Evolutionary conservation across 1,140 invertebrate species (phyloP), one percentile per base, ranked within the genome.

Genomic region (Musca domestica): DNA sequence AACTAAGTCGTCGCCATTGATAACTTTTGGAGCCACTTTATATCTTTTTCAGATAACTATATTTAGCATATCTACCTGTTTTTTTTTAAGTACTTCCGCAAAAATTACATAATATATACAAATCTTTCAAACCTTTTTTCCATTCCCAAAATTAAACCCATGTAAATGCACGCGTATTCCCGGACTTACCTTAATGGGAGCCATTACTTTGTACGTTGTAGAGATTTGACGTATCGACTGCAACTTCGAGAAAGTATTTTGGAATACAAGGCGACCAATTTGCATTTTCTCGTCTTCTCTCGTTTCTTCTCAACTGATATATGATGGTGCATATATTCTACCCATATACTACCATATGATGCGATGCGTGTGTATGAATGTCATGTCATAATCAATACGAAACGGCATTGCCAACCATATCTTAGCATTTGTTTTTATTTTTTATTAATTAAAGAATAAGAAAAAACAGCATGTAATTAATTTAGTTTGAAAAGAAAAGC

Each of bases 101-200:
- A 41, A 2, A 20, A 48, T 64, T 25, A 64, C 63, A 64, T 64
- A 64, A 64, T 49, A 47, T 47, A 47, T 7, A 23, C 46, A 30
- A 49, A 7, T 22, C 47, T 25, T 23, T 15, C 19, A 25, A 17
- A 4, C 15, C 12, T 22, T 27, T 61, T 12, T 61, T 34, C 27
- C 7, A 41, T 9, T 9, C 34, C 34, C 6, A 9, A 41, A 41
- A 41, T n/a, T 15, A 47, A 17, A 20, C 0, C 10, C 15, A 64
- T 64, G n/a, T 49, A 3, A 47, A 64, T 19, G 4, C 12, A n/a
- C n/a, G n/a, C n/a, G n/a, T 12, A 20, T 5, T 41, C 3, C 17
- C 22, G 30, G 10, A 51, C 66, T 20, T 69, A 74, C 74, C 74
- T 74, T 74, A 25, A 74, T 70, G 64, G 71, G 71, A 67, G 71